Evolutionary conservation across 2,888 invertebrate species (phyloP).

Genomic region (Acleris cristana): DNA sequence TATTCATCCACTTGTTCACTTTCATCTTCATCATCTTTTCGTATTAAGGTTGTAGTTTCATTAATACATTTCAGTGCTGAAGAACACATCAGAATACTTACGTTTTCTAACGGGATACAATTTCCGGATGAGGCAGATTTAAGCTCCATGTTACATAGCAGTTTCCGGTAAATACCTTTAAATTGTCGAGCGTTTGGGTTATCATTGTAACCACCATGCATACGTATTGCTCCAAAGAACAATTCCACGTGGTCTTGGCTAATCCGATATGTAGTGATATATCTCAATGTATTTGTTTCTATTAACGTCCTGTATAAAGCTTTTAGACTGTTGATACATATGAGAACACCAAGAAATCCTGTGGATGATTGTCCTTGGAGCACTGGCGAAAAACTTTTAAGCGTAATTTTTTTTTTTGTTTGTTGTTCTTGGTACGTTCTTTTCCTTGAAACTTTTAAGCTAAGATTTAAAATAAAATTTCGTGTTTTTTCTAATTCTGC

Average conservation of each 20-base stretch:
- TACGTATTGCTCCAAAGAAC: slow-evolving; percentile 40
- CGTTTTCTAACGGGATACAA: slow-evolving; percentile 40
- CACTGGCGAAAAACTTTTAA: neutral
- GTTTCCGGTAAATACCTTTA: slow-evolving; percentile 38
- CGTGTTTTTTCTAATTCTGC: slow-evolving; percentile 13
- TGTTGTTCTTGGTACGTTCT: slow-evolving; percentile 1
- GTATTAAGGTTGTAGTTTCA: slow-evolving; percentile 5
- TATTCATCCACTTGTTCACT: neutral
- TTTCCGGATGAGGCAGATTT: slow-evolving; percentile 37
- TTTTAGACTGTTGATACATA: slow-evolving; percentile 34
- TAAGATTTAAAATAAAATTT: slow-evolving; percentile 21
- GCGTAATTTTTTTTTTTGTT: neutral
- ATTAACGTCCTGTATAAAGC: slow-evolving; percentile 5
- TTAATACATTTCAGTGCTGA: slow-evolving; percentile 34
- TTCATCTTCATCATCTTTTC: slow-evolving; percentile 9
- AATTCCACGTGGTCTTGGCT: slow-evolving; percentile 40
- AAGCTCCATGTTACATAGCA: slow-evolving; percentile 38
- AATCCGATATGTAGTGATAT: slow-evolving; percentile 30
- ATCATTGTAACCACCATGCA: slow-evolving; percentile 42
- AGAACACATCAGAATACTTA: slow-evolving; percentile 31
- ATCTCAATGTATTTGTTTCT: slow-evolving; percentile 13
- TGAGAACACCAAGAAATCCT: slow-evolving; percentile 39
- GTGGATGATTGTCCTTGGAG: neutral
- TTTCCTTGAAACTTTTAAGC: slow-evolving; percentile 3
- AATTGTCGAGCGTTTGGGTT: slow-evolving; percentile 41